phyloP scores from a whole-genome alignment of 2,888 invertebrate genomes.

The Germaria angustata region DNA sequence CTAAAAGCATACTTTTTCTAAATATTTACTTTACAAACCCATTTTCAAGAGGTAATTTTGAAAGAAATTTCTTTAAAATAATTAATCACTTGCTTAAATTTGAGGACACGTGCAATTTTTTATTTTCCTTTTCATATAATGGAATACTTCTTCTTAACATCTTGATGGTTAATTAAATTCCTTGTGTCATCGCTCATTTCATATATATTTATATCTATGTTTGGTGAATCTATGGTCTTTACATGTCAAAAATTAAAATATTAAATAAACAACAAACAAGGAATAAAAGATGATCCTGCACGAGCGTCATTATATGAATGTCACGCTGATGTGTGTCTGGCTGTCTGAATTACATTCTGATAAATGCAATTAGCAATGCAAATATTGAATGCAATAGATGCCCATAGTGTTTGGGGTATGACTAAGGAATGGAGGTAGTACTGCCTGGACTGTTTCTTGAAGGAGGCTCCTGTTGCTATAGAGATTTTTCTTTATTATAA shows the following conservation, averaged over 20 bases:
- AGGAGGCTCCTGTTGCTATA: background rate
- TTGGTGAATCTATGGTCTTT: slow-evolving; percentile 23
- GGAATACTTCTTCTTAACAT: too few relatives aligned
- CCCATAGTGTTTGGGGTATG: background rate
- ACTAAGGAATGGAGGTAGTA: background rate
- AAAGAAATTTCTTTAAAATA: too few relatives aligned
- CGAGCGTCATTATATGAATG: background rate
- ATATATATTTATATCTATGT: too few relatives aligned
- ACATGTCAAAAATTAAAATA: slow-evolving; percentile 34
- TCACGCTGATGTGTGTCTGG: slow-evolving; percentile 3
- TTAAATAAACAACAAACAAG: background rate
- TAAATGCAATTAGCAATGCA: slow-evolving; percentile 25
- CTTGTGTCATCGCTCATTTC: too few relatives aligned
- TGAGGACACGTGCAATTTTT: too few relatives aligned
- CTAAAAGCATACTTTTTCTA: too few relatives aligned
- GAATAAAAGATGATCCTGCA: background rate
- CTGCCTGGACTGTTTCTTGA: background rate
- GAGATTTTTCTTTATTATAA: too few relatives aligned
- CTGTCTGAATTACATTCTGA: background rate
- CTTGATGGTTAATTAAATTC: too few relatives aligned
- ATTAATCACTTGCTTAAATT: too few relatives aligned
- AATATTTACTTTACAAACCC: too few relatives aligned
- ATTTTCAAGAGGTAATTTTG: too few relatives aligned
- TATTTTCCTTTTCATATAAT: too few relatives aligned
- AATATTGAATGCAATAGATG: background rate